Evolutionary conservation across 1,140 invertebrate genomes (phyloP).

Genomic region (Ctenoplectra terminalis): DNA sequence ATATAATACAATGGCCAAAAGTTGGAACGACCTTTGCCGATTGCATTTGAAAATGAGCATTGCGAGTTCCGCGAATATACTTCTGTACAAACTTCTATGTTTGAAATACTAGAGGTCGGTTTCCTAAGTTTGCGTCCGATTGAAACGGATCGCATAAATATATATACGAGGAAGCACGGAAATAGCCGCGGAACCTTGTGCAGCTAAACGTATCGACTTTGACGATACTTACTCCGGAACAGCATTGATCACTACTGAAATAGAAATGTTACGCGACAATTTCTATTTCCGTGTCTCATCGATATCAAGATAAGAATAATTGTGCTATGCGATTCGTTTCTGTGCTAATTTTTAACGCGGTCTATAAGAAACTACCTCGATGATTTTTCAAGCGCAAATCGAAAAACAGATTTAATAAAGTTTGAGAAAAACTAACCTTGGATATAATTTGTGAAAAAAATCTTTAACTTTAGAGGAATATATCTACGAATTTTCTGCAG

Average conservation of each 20-base stretch:
- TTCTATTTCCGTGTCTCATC: conserved; percentile 22
- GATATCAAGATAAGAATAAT: neutral
- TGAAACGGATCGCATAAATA: neutral
- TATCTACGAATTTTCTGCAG: no score
- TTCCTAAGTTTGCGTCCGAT: neutral
- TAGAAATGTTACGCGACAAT: neutral
- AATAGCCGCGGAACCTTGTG: conserved; percentile 9
- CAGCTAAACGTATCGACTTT: conserved; percentile 22
- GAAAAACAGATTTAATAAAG: no score
- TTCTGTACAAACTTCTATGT: neutral
- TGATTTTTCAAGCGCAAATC: no score
- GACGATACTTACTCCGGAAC: conserved; percentile 5
- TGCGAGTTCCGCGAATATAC: neutral
- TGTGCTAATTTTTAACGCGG: no score
- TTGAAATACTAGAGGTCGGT: neutral
- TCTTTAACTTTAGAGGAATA: no score
- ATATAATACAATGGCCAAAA: no score
- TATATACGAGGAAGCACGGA: neutral
- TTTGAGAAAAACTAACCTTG: no score
- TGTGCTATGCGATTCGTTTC: no score
- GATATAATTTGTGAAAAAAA: no score
- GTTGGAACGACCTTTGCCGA: neutral
- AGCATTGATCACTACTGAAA: conserved; percentile 25
- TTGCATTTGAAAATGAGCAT: neutral
- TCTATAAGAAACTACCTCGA: no score